Evolutionary conservation across 2,888 invertebrate genomes (phyloP), one percentile per base, ranked within the genome.

Genomic region (Dryobota labecula): DNA sequence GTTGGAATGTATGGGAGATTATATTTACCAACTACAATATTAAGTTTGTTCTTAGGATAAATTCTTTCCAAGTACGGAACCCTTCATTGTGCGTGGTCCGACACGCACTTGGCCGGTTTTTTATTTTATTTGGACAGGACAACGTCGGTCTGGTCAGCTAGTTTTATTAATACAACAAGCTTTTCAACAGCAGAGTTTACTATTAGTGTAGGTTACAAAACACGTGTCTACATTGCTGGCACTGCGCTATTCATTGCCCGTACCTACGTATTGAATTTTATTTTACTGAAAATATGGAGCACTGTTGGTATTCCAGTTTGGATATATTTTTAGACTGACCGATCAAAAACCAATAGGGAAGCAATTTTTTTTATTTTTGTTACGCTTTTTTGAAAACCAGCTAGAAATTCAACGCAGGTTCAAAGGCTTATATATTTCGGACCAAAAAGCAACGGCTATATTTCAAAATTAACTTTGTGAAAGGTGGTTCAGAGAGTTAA

Each of bases 311-410:
- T 43, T 62, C 27, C 5, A n/a, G 11, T 18, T 36, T 11, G n/a
- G 7, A 51, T 54, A 67, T 43, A 56, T 76, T 73, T 73, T 76
- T 27, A 41, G 27, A 67, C 8, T n/a, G 68, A 24, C 54, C 36
- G 8, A 38, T 56, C 33, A 56, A 73, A 73, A 76, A 43, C 15
- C 41, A 56, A 36, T 65, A 47, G 13, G 47, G 41, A 7, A 20
- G 18, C 27, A 11, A 2, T n/a, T 24, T 38, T 33, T 60, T 38
- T 24, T 38, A 27, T 60, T 38, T 61, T 61, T 33, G 15, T 53
- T 27, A n/a, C 24, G 13, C 2, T 36, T 76, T 75, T 67, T 67
- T 20, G 2, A 45, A 30, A 11, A 36, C 15, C 2, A 13, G 36
- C 33, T 56, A 13, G 4, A 36, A 49, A 36, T 76, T 67, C 11